A percentile compares a stretch with the other conserved stretches of the same genome.
Evolutionary conservation across 1,140 invertebrate species (phyloP).

Genomic region (Caenorhabditis briggsae): DNA sequence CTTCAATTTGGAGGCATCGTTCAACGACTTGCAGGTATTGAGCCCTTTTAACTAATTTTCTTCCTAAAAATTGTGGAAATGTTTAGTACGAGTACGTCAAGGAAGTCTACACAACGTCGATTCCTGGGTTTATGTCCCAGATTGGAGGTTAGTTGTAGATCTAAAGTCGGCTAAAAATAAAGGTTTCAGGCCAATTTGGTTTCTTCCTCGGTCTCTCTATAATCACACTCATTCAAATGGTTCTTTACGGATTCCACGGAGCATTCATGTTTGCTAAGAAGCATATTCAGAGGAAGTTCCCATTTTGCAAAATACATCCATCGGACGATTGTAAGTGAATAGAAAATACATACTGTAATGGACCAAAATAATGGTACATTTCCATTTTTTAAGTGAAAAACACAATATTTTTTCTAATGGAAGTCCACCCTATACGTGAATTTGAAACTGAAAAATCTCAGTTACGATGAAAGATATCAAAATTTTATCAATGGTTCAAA

Average conservation of each 20-base stretch:
- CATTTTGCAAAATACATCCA: slow-evolving; percentile 24
- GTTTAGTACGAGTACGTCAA: slow-evolving; percentile 74
- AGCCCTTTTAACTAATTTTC: neutral
- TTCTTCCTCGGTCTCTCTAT: slow-evolving; percentile 76
- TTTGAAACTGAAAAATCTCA: too few relatives aligned
- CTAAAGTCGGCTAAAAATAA: neutral
- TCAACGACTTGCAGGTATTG: slow-evolving; percentile 71
- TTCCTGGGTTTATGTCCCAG: slow-evolving; percentile 77
- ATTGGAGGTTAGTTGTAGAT: slow-evolving; percentile 66
- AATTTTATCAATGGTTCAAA: too few relatives aligned
- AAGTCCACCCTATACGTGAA: too few relatives aligned
- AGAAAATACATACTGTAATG: neutral
- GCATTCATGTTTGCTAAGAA: slow-evolving; percentile 53
- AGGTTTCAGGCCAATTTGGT: slow-evolving; percentile 71
- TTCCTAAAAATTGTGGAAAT: neutral
- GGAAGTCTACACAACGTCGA: slow-evolving; percentile 74
- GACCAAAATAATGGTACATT: too few relatives aligned
- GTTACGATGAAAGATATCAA: too few relatives aligned
- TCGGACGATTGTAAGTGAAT: slow-evolving; percentile 22
- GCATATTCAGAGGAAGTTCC: slow-evolving; percentile 38
- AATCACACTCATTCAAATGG: slow-evolving; percentile 76
- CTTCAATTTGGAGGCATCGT: slow-evolving; percentile 74
- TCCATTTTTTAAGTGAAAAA: neutral
- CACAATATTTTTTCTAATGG: too few relatives aligned
- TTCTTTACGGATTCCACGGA: slow-evolving; percentile 66